A percentile compares a stretch with the other conserved stretches of the same genome.
Evolutionary conservation across 1,140 invertebrate genomes (phyloP).

Genomic region (Drosophila lini): DNA sequence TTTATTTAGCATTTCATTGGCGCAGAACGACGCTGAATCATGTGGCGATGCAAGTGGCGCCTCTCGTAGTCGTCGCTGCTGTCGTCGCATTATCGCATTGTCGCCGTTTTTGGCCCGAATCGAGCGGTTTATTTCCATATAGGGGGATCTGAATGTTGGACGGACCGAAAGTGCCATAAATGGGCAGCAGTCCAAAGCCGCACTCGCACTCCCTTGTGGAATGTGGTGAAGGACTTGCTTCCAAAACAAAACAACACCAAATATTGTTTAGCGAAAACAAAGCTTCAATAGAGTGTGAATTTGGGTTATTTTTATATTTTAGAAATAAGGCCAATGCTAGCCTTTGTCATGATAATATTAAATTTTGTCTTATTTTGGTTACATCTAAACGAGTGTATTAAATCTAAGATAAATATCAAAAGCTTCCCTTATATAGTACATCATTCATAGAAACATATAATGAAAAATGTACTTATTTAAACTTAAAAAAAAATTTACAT

Average conservation of each 20-base stretch:
- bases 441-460: not conserved
- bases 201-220: slow-evolving; percentile 64
- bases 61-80: slow-evolving; percentile 52
- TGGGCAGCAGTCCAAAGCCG: slow-evolving; percentile 8
- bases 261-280: slow-evolving; percentile 1
- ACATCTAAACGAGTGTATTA: too few relatives aligned
- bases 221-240: slow-evolving; percentile 55
- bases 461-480: too few relatives aligned
- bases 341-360: not conserved
- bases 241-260: not conserved
- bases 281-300: not conserved
- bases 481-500: too few relatives aligned
- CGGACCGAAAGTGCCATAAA: slow-evolving; percentile 6
- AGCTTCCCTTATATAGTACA: not conserved
- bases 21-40: slow-evolving; percentile 55
- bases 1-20: slow-evolving; percentile 80
- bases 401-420: not conserved
- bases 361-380: not conserved
- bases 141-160: slow-evolving; percentile 26
- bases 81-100: slow-evolving; percentile 17
- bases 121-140: slow-evolving; percentile 59
- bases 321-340: too few relatives aligned
- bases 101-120: slow-evolving; percentile 51
- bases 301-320: not conserved
- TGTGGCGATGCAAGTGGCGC: slow-evolving; percentile 68